A percentile compares a stretch with the other conserved stretches of the same genome.
Evolutionary conservation across 2,888 invertebrate species (phyloP).

Genomic region (Callyntrura guangdongensis): DNA sequence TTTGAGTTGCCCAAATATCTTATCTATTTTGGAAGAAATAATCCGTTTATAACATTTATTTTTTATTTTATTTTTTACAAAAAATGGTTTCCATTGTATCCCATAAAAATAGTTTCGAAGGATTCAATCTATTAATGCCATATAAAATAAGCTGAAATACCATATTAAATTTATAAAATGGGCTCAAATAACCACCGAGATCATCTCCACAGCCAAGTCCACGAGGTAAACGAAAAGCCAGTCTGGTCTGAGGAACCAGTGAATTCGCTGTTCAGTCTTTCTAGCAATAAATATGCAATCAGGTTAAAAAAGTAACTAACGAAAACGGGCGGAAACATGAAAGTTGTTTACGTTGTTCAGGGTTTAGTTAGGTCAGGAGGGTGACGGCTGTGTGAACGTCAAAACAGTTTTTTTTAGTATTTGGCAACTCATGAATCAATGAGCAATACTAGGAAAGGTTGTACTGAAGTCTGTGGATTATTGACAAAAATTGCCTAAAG

Average conservation of each 20-base stretch:
- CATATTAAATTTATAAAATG: too few species aligned
- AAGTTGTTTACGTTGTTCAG: not conserved
- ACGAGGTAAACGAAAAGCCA: slow-evolving; percentile 73
- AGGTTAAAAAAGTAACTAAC: not conserved
- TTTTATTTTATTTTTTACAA: too few species aligned
- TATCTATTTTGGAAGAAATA: too few species aligned
- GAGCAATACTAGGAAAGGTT: too few species aligned
- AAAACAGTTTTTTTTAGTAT: not conserved
- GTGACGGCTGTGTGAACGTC: not conserved
- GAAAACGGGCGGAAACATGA: not conserved
- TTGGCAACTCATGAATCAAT: not conserved
- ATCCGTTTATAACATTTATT: too few species aligned
- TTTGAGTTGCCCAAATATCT: too few species aligned
- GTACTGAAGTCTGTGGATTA: not conserved
- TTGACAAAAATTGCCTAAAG: not conserved
- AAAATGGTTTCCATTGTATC: too few species aligned
- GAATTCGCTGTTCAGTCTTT: slow-evolving; percentile 72
- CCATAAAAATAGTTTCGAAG: too few species aligned
- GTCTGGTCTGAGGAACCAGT: slow-evolving; percentile 52
- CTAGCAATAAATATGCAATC: slow-evolving; percentile 61
- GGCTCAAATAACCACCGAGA: slow-evolving; percentile 65
- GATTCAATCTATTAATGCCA: too few species aligned
- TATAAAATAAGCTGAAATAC: too few species aligned
- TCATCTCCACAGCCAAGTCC: slow-evolving; percentile 78
- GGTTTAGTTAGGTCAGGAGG: not conserved